Conservation (phyloP, 2,113 vertebrate genomes). For the Phrynocephalus versicolor region DNA sequence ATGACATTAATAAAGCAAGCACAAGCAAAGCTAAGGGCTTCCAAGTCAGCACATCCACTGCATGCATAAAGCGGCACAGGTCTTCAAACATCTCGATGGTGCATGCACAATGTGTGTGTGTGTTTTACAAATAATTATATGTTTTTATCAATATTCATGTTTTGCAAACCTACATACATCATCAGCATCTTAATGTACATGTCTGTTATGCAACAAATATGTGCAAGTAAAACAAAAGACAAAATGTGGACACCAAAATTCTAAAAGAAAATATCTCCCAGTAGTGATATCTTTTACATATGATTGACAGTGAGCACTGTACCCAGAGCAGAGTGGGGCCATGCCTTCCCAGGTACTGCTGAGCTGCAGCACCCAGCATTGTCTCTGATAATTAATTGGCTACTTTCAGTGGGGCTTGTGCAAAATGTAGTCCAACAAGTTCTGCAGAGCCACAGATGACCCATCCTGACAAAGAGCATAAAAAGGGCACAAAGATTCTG, state of each 20-base stretch:
- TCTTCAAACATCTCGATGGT: background rate
- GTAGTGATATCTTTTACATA: background rate
- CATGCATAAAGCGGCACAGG: background rate
- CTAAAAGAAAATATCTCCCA: background rate
- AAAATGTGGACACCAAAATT: background rate
- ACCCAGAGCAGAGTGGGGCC: background rate
- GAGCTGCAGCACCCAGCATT: background rate
- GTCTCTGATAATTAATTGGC: background rate
- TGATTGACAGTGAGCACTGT: background rate
- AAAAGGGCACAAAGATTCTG: background rate
- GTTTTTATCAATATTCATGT: background rate
- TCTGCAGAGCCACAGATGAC: background rate
- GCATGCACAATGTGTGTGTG: too few relatives aligned
- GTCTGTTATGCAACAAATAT: too few relatives aligned
- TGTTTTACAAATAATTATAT: too few relatives aligned
- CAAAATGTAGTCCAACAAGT: too few relatives aligned
- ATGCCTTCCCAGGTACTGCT: background rate
- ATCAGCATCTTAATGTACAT: too few relatives aligned
- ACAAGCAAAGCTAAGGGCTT: slow-evolving; percentile 19
- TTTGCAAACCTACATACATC: too few relatives aligned
- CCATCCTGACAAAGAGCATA: background rate
- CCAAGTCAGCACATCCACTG: background rate
- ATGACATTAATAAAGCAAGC: slow-evolving; percentile 14
- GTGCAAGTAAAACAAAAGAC: background rate
- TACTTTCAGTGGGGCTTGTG: background rate